Conservation (phyloP, 2,797 vertebrate species). For the Eupleurogrammus muticus region DNA sequence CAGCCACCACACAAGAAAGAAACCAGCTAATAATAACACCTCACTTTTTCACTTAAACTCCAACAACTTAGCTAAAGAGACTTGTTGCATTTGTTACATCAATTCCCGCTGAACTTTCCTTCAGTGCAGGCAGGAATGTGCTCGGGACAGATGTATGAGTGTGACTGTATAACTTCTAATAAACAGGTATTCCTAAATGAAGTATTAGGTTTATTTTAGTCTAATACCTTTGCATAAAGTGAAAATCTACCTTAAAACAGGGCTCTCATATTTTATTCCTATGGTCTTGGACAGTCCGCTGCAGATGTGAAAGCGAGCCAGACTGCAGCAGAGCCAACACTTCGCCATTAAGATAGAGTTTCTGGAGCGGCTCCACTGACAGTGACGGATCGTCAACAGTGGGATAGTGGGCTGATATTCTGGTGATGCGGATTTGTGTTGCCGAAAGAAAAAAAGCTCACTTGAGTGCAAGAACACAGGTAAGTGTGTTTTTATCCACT, state of each 20-base stretch:
- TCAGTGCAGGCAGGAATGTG: constrained; percentile 55
- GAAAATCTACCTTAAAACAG: constrained; percentile 60
- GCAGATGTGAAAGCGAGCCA: constrained; percentile 43
- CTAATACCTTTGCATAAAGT: constrained; percentile 54
- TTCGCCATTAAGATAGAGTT: constrained; percentile 33
- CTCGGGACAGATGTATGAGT: constrained; percentile 57
- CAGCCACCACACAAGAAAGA: constrained; percentile 23
- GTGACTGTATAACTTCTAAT: constrained; percentile 57
- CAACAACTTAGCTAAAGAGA: constrained; percentile 1
- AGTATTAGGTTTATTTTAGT: constrained; percentile 69
- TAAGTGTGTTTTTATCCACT: constrained; percentile 31
- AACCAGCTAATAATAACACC: constrained; percentile 44
- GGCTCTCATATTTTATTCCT: constrained; percentile 25
- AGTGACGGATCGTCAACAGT: constrained; percentile 44
- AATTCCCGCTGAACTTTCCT: constrained; percentile 43
- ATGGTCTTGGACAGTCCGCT: constrained; percentile 20
- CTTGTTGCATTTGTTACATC: constrained; percentile 26
- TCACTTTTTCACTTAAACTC: constrained; percentile 29
- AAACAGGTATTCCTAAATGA: constrained; percentile 72
- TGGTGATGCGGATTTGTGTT: constrained; percentile 13
- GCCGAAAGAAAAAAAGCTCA: not conserved
- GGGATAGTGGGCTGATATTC: constrained; percentile 1
- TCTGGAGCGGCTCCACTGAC: constrained; percentile 40
- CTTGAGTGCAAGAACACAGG: constrained; percentile 13
- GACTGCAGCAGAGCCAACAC: constrained; percentile 29